Conservation (phyloP, 1,140 invertebrate genomes). For the Sitophilus oryzae region DNA sequence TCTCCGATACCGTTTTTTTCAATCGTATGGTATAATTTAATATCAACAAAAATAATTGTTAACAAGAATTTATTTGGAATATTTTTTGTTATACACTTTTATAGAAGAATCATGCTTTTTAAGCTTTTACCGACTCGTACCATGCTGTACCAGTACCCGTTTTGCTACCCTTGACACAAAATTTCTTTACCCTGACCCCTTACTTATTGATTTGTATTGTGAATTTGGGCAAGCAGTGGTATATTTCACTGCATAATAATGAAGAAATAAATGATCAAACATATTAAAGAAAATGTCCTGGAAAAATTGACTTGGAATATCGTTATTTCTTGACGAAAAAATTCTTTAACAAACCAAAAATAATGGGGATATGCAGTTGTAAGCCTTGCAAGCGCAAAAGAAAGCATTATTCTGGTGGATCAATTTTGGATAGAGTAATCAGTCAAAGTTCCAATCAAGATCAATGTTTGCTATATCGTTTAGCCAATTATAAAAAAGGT, state of each 20-base stretch:
- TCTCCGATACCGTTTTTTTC: too few relatives aligned
- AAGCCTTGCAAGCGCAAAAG: constrained; percentile 41
- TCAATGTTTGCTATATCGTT: constrained; percentile 76
- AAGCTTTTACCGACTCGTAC: not conserved
- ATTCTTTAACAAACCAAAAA: constrained; percentile 11
- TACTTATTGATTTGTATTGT: constrained; percentile 16
- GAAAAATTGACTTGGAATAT: too few relatives aligned
- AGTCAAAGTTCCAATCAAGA: constrained; percentile 78
- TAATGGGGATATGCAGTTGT: constrained; percentile 45
- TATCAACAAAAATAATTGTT: too few relatives aligned
- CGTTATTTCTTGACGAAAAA: not conserved
- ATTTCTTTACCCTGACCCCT: constrained; percentile 27
- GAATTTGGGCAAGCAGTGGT: not conserved
- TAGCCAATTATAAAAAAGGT: constrained; percentile 87
- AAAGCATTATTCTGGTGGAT: constrained; percentile 55
- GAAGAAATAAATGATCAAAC: not conserved
- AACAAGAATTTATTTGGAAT: too few relatives aligned
- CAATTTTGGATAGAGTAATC: constrained; percentile 80
- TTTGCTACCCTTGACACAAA: constrained; percentile 26
- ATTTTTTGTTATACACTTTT: too few relatives aligned
- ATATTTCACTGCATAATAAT: not conserved
- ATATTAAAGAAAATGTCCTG: too few relatives aligned
- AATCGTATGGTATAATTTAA: too few relatives aligned
- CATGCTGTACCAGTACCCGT: not conserved
- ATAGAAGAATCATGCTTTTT: not conserved